phyloP scores from a whole-genome alignment of 2,888 invertebrate species.

The Bedellia somnulentella region DNA sequence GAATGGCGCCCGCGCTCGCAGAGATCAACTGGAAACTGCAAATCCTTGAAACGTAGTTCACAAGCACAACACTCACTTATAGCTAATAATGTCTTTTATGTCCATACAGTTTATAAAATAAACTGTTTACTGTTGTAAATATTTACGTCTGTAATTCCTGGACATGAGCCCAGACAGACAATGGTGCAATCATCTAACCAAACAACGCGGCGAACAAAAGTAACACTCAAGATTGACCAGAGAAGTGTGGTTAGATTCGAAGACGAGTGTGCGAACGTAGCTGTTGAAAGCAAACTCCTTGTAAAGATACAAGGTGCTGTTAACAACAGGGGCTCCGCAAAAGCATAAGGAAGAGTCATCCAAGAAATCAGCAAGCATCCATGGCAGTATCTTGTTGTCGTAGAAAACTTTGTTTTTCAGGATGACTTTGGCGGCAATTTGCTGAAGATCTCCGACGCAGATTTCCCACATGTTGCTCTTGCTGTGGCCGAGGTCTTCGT shows the following conservation, averaged over 20 bases:
- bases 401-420: conserved; percentile 56
- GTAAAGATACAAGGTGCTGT: conserved; percentile 21
- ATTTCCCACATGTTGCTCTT: conserved; percentile 28
- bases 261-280: conserved; percentile 33
- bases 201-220: conserved; percentile 63
- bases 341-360: conserved; percentile 65
- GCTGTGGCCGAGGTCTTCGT: conserved; percentile 9
- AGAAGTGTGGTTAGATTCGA: conserved; percentile 28
- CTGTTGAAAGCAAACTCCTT: conserved; percentile 34
- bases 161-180: too few species aligned
- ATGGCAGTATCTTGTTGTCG: conserved; percentile 59
- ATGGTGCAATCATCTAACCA: conserved; percentile 11
- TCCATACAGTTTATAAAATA: too few species aligned
- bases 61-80: too few species aligned
- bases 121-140: too few species aligned
- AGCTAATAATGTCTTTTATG: too few species aligned
- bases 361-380: conserved; percentile 60
- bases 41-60: too few species aligned
- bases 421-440: conserved; percentile 55
- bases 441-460: conserved; percentile 51
- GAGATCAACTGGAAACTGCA: conserved; percentile 62
- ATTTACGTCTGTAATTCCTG: too few species aligned
- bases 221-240: conserved; percentile 60
- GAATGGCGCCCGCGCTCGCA: conserved; percentile 61
- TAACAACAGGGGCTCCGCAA: conserved; percentile 57